These are phyloP conservation scores for Syritta pipiens DNA, from an alignment of 2,888 invertebrate genomes.

Conservation along the genomic window DNA sequence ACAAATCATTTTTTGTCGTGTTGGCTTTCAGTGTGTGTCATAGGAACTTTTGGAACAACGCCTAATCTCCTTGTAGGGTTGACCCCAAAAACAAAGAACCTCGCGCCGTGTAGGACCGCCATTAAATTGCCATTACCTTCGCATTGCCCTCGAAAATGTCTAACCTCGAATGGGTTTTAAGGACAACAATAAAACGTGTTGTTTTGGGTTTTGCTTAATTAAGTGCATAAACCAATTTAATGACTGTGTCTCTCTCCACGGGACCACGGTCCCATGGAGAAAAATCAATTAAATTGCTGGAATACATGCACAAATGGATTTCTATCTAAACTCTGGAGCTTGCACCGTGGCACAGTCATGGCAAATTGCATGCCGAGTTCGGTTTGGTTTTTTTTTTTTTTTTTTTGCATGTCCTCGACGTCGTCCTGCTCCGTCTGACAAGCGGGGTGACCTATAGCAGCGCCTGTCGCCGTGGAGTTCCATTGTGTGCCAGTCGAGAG, in stretches of 20 bases:
- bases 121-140: slow-evolving; percentile 41
- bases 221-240: slow-evolving; percentile 19
- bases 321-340: not conserved
- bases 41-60: too few species aligned
- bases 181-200: slow-evolving; percentile 17
- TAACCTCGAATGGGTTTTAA: slow-evolving; percentile 13
- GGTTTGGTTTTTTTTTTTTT: not conserved
- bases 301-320: not conserved
- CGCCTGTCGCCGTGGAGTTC: not conserved
- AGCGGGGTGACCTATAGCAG: not conserved
- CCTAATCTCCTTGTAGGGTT: not conserved
- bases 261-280: not conserved
- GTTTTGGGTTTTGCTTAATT: not conserved
- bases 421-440: not conserved
- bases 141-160: slow-evolving; percentile 26
- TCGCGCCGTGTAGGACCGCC: not conserved
- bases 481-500: too few species aligned
- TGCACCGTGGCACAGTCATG: not conserved
- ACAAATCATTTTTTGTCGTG: too few species aligned
- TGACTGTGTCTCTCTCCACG: slow-evolving; percentile 10
- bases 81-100: not conserved
- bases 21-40: too few species aligned
- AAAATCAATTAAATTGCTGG: not conserved
- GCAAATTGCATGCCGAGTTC: not conserved
- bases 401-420: not conserved